phyloP scores from a whole-genome alignment of 2,797 vertebrate genomes.

The Octomys mimax region DNA sequence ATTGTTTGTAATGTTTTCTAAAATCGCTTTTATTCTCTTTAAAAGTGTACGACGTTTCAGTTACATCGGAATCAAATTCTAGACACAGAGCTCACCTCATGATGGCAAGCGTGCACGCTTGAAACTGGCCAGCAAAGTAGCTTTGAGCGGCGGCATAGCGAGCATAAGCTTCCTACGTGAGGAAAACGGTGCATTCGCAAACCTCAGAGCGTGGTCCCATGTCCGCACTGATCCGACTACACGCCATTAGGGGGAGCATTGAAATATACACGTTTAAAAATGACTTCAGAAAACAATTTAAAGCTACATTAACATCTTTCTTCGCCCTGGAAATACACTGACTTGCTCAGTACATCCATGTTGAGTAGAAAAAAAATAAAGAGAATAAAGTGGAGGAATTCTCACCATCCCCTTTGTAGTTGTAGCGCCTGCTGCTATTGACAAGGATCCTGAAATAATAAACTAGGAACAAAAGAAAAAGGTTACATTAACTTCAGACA shows the following conservation, averaged over 20 bases:
- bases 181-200: neutral
- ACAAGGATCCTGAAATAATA: conserved; percentile 65
- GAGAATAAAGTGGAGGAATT: neutral
- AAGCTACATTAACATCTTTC: neutral
- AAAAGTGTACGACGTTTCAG: neutral
- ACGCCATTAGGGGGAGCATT: neutral
- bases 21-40: too few species aligned
- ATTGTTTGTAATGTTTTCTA: too few species aligned
- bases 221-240: neutral
- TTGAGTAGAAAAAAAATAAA: neutral
- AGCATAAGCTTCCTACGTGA: neutral
- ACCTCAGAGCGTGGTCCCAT: neutral
- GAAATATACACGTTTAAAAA: neutral
- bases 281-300: neutral
- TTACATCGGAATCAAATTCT: neutral
- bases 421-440: conserved; percentile 54
- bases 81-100: neutral
- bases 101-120: neutral
- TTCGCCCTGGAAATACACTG: neutral
- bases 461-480: conserved; percentile 52
- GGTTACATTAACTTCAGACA: neutral
- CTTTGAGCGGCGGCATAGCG: neutral
- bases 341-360: neutral
- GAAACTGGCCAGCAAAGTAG: neutral
- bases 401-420: conserved; percentile 67